Evolutionary conservation across 2,113 vertebrate genomes (phyloP), one percentile per base, ranked within the genome.

Genomic region (Eublepharis macularius): DNA sequence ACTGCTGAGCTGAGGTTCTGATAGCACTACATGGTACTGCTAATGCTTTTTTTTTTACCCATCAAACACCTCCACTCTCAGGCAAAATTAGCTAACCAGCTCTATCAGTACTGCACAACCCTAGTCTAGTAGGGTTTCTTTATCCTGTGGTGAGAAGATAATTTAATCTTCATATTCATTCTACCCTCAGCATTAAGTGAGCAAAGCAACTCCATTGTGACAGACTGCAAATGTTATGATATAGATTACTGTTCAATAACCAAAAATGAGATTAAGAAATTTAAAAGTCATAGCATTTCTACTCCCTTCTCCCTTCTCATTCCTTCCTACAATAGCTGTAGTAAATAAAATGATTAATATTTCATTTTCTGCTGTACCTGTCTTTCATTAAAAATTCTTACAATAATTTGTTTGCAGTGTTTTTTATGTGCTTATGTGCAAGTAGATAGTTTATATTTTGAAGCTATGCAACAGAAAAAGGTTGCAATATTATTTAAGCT

Each of bases 141-240:
- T 93, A 92, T 95, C 93, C 90, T 94, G 90, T 75, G 77, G 91
- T 91, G 90, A 95, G 91, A 94, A 96, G 92, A 96, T 95, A 96
- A 96, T 95, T 96, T 95, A 94, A 95, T 94, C 92, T 96, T 95
- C 91, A 94, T 87, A 93, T 94, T 94, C 90, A 93, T 95, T 94
- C 92, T 84, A 90, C 82, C 88, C 85, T 90, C 49, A 91, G 90
- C 91, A 94, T 92, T 93, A 94, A 95, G 85, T 91, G 90, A 95
- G 92, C 86, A 94, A 92, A 94, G 73, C 87, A 92, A 88, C 83
- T 94, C 87, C 66, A 87, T 80, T 95, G 91, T 94, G 89, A 92
- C 88, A 92, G 86, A 78, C 76, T 92, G 80, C 83, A 89, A 89
- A 93, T 92, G 82, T 83, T 92, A 91, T 92, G 89, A 95, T 92